Conservation (phyloP, 2,113 vertebrate genomes). For the Talpa occidentalis region DNA sequence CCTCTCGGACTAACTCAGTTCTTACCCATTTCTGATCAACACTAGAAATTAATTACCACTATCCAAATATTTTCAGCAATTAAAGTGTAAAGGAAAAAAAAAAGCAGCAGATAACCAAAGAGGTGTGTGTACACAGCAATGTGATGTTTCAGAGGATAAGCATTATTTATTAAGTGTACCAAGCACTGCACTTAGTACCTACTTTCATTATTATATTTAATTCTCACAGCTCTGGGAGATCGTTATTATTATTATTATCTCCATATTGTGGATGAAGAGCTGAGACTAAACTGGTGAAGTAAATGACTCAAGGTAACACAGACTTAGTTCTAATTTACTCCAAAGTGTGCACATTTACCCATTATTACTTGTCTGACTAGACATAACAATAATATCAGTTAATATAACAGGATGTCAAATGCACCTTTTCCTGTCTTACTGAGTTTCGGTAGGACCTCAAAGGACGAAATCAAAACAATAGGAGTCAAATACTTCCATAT, state of each 20-base stretch:
- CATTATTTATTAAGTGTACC: neutral
- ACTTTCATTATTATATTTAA: neutral
- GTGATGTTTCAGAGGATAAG: neutral
- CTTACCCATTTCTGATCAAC: neutral
- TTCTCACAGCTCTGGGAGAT: neutral
- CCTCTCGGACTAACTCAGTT: neutral
- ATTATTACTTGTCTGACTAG: slow-evolving; percentile 12
- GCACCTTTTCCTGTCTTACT: slow-evolving; percentile 65
- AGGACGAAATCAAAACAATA: slow-evolving; percentile 69
- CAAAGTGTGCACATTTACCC: neutral
- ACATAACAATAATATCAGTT: slow-evolving; percentile 75
- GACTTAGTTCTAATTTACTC: neutral
- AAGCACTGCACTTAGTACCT: neutral
- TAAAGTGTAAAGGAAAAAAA: slow-evolving; percentile 13
- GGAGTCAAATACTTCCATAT: neutral
- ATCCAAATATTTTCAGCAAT: slow-evolving; percentile 17
- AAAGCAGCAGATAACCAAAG: neutral
- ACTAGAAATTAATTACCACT: neutral
- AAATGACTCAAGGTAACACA: neutral
- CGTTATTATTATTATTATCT: neutral
- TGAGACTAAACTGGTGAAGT: neutral
- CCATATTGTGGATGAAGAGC: neutral
- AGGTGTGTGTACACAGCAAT: neutral
- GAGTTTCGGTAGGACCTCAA: slow-evolving; percentile 39
- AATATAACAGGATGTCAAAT: slow-evolving; percentile 70